Conservation (phyloP, 1,140 invertebrate species). For the Drosophila tsacasi region DNA sequence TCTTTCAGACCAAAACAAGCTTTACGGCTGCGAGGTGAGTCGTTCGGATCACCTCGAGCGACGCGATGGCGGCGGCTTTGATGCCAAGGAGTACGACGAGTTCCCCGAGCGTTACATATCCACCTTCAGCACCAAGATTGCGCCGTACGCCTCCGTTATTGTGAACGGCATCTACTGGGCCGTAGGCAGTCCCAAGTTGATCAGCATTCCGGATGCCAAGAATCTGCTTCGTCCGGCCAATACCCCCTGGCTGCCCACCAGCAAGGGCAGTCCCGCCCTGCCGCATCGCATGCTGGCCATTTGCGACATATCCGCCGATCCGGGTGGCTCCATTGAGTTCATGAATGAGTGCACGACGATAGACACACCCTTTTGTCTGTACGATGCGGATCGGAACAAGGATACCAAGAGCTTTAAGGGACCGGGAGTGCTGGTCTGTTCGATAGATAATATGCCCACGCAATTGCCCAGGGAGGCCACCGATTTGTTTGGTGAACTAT, state of each 20-base stretch:
- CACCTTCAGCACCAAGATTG: slow-evolving; percentile 98
- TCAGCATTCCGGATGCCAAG: slow-evolving; percentile 99
- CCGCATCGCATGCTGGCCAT: slow-evolving; percentile 96
- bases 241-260: slow-evolving; percentile 96
- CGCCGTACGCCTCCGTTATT: slow-evolving; percentile 98
- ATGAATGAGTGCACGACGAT: slow-evolving; percentile 99
- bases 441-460: slow-evolving; percentile 99
- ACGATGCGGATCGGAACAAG: slow-evolving; percentile 99
- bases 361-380: slow-evolving; percentile 99
- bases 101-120: slow-evolving; percentile 97
- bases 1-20: slow-evolving; percentile 92
- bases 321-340: slow-evolving; percentile 99
- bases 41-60: slow-evolving; percentile 96
- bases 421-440: slow-evolving; percentile 98
- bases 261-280: slow-evolving; percentile 93
- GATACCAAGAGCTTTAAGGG: slow-evolving; percentile 98
- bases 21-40: slow-evolving; percentile 97
- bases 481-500: slow-evolving; percentile 97
- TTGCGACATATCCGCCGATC: slow-evolving; percentile 99
- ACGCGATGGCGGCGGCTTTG: slow-evolving; percentile 96
- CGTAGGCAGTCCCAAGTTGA: slow-evolving; percentile 96
- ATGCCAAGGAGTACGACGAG: slow-evolving; percentile 96
- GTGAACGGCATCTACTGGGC: slow-evolving; percentile 99
- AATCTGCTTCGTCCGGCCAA: slow-evolving; percentile 94
- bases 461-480: slow-evolving; percentile 98